A percentile compares a stretch with the other conserved stretches of the same genome.
Conservation (phyloP, 2,113 vertebrate species). For the Poecilia latipinna region DNA sequence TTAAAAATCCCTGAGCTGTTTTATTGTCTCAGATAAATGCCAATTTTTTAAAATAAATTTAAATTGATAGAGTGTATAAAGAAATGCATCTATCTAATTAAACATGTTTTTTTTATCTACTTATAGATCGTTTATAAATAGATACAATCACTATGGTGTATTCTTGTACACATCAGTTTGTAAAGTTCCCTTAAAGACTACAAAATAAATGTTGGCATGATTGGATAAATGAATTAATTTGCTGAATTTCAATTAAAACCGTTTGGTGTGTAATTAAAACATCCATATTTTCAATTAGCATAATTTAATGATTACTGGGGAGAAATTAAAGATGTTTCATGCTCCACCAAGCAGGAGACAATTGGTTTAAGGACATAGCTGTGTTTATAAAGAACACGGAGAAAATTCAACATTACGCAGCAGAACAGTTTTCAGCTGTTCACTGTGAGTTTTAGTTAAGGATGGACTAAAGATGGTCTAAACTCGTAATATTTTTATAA, state of each 20-base stretch:
- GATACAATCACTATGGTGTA: slow-evolving; percentile 13
- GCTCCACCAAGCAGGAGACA: slow-evolving; percentile 60
- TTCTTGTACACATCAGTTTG: background rate
- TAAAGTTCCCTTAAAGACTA: slow-evolving; percentile 20
- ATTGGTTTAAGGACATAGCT: slow-evolving; percentile 48
- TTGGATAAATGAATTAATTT: slow-evolving; percentile 62
- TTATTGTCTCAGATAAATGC: background rate
- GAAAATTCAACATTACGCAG: background rate
- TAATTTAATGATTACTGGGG: slow-evolving; percentile 71
- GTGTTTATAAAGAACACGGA: slow-evolving; percentile 6
- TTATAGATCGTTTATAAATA: slow-evolving; percentile 1
- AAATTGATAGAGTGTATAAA: background rate
- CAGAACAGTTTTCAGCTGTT: background rate
- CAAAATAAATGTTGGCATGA: slow-evolving; percentile 50
- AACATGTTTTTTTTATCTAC: background rate
- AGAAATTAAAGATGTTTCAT: slow-evolving; percentile 65
- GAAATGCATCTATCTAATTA: background rate
- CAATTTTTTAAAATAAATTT: background rate
- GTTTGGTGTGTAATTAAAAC: slow-evolving; percentile 72
- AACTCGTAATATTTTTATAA: background rate
- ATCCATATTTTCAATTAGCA: slow-evolving; percentile 68
- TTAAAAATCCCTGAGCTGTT: background rate
- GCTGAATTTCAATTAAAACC: slow-evolving; percentile 70
- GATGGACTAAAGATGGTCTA: background rate
- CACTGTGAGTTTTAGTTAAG: background rate